phyloP scores from a whole-genome alignment of 2,797 vertebrate species.

The Presbytis comata region DNA sequence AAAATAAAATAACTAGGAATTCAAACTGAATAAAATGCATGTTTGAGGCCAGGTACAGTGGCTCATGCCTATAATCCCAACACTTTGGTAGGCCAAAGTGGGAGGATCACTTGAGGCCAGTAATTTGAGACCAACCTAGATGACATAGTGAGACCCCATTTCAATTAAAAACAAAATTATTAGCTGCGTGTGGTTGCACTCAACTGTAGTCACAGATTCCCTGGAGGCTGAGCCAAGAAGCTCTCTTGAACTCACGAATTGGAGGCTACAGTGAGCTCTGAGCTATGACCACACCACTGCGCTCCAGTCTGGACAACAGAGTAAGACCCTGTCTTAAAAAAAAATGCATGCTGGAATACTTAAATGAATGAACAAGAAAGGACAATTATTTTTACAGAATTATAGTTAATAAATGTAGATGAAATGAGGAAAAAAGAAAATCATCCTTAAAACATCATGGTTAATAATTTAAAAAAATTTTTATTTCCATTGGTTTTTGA shows the following conservation, averaged over 20 bases:
- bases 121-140: background rate
- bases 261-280: background rate
- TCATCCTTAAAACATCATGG: background rate
- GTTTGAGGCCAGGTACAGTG: background rate
- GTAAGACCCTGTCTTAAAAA: background rate
- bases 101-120: background rate
- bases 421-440: background rate
- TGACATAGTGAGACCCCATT: background rate
- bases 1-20: background rate
- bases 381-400: background rate
- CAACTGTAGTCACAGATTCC: background rate
- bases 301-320: background rate
- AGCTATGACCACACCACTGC: background rate
- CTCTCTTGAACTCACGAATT: background rate
- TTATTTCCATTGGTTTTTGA: background rate
- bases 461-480: accelerated
- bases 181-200: background rate
- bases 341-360: background rate
- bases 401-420: background rate
- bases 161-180: background rate
- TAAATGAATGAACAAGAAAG: background rate
- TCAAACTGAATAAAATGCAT: background rate
- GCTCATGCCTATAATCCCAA: too few relatives aligned
- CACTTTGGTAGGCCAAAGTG: too few relatives aligned
- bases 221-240: background rate